phyloP scores from a whole-genome alignment of 92 coral and sea anemone genomes.

The Epizoanthus stellaris region DNA sequence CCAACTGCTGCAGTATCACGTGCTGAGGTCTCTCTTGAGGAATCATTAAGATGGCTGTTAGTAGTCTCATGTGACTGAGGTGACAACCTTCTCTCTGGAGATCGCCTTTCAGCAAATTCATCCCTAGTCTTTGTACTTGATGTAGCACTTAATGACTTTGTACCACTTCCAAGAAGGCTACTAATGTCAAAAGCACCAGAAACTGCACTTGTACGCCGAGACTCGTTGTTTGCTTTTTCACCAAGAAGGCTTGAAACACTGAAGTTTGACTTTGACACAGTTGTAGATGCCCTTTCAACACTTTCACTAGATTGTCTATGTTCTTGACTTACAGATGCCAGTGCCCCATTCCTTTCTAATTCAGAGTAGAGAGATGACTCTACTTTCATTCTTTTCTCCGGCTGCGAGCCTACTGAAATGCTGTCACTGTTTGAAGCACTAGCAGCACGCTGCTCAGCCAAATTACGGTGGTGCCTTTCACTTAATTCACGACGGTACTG shows the following conservation, averaged over 20 bases:
- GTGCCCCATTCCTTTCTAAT: constrained; percentile 7
- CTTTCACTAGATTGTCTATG: background rate
- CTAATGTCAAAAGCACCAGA: constrained; percentile 74
- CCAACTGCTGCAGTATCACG: background rate
- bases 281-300: background rate
- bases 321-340: background rate
- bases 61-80: background rate
- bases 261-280: constrained; percentile 61
- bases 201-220: constrained; percentile 48
- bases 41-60: background rate
- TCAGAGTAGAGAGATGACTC: background rate
- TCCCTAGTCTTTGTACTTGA: constrained; percentile 35
- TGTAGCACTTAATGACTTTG: background rate
- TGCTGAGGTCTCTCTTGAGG: constrained; percentile 2
- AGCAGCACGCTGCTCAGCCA: background rate
- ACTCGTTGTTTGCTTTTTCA: constrained; percentile 13
- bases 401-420: background rate
- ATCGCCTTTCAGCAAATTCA: constrained; percentile 2
- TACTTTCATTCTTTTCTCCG: background rate
- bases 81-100: constrained; percentile 31
- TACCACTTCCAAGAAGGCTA: constrained; percentile 70
- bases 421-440: background rate
- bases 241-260: constrained; percentile 88
- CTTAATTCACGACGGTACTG: constrained; percentile 8
- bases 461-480: background rate